These are phyloP conservation scores for Euphydryas editha DNA, from an alignment of 2,888 invertebrate genomes.

Conservation along the genomic window DNA sequence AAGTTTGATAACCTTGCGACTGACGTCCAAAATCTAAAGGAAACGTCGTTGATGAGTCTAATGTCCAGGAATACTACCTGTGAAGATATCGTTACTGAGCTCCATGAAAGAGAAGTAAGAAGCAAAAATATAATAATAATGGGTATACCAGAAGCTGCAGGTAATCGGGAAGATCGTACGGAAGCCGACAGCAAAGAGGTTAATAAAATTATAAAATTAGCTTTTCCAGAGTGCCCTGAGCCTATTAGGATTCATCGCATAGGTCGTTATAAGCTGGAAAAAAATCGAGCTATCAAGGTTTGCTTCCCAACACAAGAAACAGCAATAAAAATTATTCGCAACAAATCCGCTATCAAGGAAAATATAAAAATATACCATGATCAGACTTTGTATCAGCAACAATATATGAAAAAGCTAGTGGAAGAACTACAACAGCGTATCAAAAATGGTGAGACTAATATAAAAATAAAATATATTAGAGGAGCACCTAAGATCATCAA, in stretches of 20 bases:
- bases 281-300: slow-evolving; percentile 6
- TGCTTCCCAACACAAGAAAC: neutral
- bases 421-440: slow-evolving; percentile 3
- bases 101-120: slow-evolving; percentile 12
- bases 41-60: neutral
- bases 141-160: neutral
- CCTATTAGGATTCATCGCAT: neutral
- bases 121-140: slow-evolving; percentile 8
- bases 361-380: slow-evolving; percentile 9
- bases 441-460: slow-evolving; percentile 4
- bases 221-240: slow-evolving; percentile 11
- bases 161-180: slow-evolving; percentile 4
- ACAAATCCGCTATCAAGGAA: slow-evolving; percentile 12
- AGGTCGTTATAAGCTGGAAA: slow-evolving; percentile 6
- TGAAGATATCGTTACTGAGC: slow-evolving; percentile 8
- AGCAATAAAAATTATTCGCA: slow-evolving; percentile 12
- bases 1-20: slow-evolving; percentile 6
- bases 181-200: slow-evolving; percentile 8
- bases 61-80: neutral
- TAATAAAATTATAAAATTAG: slow-evolving; percentile 3
- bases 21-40: slow-evolving; percentile 7
- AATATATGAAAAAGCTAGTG: slow-evolving; percentile 6
- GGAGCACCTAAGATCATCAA: neutral
- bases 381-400: slow-evolving; percentile 6
- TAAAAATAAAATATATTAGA: slow-evolving; percentile 13